Conservation (phyloP, 2,113 vertebrate genomes). For the Vulpes ferrilata region DNA sequence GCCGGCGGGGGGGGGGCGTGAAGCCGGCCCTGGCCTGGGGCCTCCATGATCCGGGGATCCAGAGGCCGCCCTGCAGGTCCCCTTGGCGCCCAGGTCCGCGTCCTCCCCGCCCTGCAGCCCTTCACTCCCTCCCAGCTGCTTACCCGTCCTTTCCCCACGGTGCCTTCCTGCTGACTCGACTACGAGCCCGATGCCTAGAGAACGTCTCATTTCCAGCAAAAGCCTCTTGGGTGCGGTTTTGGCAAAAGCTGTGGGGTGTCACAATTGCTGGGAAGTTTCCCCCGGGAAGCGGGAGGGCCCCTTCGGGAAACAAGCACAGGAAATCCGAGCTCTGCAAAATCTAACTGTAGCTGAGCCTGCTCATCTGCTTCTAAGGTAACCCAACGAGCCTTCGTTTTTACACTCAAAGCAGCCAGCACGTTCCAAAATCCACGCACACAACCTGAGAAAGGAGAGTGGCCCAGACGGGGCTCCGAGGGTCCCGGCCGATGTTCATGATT, state of each 20-base stretch:
- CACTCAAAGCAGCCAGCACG: background rate
- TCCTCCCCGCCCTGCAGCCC: background rate
- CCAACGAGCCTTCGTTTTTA: background rate
- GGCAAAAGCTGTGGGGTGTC: background rate
- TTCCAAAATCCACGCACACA: background rate
- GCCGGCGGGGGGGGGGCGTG: background rate
- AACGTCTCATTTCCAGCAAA: slow-evolving; percentile 25
- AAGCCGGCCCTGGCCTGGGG: background rate
- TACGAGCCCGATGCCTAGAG: background rate
- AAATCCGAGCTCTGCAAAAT: slow-evolving; percentile 4
- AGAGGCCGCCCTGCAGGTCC: background rate
- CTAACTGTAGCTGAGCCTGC: background rate
- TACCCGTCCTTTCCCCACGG: background rate
- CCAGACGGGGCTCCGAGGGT: background rate
- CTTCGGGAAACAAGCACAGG: background rate
- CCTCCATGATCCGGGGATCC: background rate
- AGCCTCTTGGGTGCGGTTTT: background rate
- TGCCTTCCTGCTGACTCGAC: background rate
- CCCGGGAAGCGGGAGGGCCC: background rate
- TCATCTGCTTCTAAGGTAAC: background rate
- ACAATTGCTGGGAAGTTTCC: background rate
- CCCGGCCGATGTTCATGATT: background rate
- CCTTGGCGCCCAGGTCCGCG: accelerated
- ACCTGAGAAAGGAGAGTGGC: background rate
- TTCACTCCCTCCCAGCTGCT: background rate